phyloP scores from a whole-genome alignment of 2,888 invertebrate species.

The Choreutis nemorana region DNA sequence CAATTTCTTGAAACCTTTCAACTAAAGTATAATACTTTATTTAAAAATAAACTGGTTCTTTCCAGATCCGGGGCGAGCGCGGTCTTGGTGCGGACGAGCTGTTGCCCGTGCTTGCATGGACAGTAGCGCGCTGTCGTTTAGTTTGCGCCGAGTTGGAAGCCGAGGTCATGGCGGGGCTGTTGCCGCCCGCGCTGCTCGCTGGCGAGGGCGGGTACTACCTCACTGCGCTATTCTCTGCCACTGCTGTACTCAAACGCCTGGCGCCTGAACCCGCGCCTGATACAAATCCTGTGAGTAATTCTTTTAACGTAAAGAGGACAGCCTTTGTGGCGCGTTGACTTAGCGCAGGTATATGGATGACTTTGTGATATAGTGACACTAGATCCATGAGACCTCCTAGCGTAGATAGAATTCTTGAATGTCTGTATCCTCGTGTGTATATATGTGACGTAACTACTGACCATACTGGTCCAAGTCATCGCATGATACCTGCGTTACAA shows the following conservation, averaged over 20 bases:
- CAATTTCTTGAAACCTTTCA: too few relatives aligned
- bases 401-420: too few relatives aligned
- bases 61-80: slow-evolving; percentile 73
- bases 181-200: slow-evolving; percentile 88
- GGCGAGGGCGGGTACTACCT: slow-evolving; percentile 96
- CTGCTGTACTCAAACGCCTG: slow-evolving; percentile 83
- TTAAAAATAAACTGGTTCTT: slow-evolving; percentile 2
- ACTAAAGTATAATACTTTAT: neutral
- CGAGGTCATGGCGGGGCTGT: slow-evolving; percentile 93
- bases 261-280: slow-evolving; percentile 47
- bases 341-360: too few relatives aligned
- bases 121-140: slow-evolving; percentile 87
- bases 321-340: too few relatives aligned
- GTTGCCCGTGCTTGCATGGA: slow-evolving; percentile 90
- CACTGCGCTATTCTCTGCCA: slow-evolving; percentile 92
- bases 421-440: too few relatives aligned
- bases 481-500: too few relatives aligned
- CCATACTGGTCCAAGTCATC: too few relatives aligned
- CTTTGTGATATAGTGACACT: too few relatives aligned
- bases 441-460: too few relatives aligned
- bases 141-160: slow-evolving; percentile 95
- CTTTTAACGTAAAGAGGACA: too few relatives aligned
- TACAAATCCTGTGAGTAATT: slow-evolving; percentile 37
- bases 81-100: slow-evolving; percentile 88
- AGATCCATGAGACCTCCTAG: too few relatives aligned